Base-by-base conservation (phyloP, 1,140 invertebrate species). In the Bactericera cockerelli region DNA sequence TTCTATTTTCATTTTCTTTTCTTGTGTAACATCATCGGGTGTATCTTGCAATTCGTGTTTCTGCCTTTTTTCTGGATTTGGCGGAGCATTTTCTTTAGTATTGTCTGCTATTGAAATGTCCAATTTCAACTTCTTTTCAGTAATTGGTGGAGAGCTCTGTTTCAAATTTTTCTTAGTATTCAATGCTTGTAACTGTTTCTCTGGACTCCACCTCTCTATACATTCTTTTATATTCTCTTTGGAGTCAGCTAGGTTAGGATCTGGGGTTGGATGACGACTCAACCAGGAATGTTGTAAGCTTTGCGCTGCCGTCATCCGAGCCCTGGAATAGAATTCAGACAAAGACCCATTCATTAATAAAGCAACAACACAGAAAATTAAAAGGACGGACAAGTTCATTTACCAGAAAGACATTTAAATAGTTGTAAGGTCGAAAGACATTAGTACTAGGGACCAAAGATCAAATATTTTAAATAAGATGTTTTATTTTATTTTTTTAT, bases 151-250 rank as follows among this genome's bases (percentile, higher is more conserved):
- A 19, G 42, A 49, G 19, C 19, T 49, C 19, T 49, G 42, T 49
- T 49, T 49, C 22, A 49, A 49, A 49, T 49, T 49, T 49, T 49
- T 49, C 42, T 49, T 49, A 4, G 42, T 49, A n/a, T 49, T 49
- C 22, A 49, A 49, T 6, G 42, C 19, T 19, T 6, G 42, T 16
- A 49, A 8, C 19, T 49, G 42, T 49, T 49, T 49, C 19, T 49
- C 42, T 49, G 42, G 42, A 49, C 42, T 81, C 87, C 87, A 91
- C 53, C 87, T 76, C 65, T 89, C 87, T n/a, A 92, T 87, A 71
- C 89, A 90, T 63, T 82, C 73, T 61, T 81, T 77, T 14, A 92
- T 75, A 70, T 91, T 90, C 67, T 89, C 86, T 74, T 92, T 90
- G n/a, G 87, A 57, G 4, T 54, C 59, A 10, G 62, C 61, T 25